Evolutionary conservation across 2,888 invertebrate species (phyloP).

Genomic region (Erannis defoliaria): DNA sequence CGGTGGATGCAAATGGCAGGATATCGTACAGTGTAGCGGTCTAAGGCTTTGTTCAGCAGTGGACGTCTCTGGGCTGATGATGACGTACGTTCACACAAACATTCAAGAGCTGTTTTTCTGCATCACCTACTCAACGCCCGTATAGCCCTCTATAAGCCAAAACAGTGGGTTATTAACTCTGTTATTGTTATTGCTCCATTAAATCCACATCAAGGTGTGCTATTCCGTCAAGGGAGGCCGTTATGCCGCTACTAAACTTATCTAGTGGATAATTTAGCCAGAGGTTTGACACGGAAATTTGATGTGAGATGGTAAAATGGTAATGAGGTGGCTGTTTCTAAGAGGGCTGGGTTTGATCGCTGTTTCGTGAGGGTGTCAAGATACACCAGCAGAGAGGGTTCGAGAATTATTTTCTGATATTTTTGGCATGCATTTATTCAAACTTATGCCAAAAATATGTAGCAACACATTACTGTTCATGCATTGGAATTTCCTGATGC

Average conservation of each 20-base stretch:
- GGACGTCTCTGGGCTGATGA: too few relatives aligned
- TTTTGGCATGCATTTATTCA: too few relatives aligned
- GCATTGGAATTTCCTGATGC: too few relatives aligned
- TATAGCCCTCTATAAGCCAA: slow-evolving; percentile 39
- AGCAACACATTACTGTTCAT: too few relatives aligned
- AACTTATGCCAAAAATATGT: too few relatives aligned
- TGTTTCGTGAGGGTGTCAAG: slow-evolving; percentile 3
- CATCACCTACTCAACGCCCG: neutral
- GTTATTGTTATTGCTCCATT: slow-evolving; percentile 48
- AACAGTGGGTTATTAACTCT: slow-evolving; percentile 46
- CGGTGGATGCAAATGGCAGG: too few relatives aligned
- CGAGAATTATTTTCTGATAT: too few relatives aligned
- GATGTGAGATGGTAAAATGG: slow-evolving; percentile 26
- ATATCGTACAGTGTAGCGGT: too few relatives aligned
- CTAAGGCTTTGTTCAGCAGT: too few relatives aligned
- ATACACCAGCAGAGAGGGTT: too few relatives aligned
- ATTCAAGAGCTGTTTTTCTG: neutral
- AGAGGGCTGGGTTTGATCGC: slow-evolving; percentile 17
- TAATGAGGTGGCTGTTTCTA: slow-evolving; percentile 23
- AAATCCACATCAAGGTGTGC: slow-evolving; percentile 48
- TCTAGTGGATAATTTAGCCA: slow-evolving; percentile 42
- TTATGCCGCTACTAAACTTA: slow-evolving; percentile 42
- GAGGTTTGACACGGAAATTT: slow-evolving; percentile 28
- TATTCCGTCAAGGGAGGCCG: slow-evolving; percentile 43
- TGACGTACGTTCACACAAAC: too few relatives aligned